Base-by-base conservation (phyloP, 2,888 invertebrate genomes). In the Tenthredo scrophulariae region DNA sequence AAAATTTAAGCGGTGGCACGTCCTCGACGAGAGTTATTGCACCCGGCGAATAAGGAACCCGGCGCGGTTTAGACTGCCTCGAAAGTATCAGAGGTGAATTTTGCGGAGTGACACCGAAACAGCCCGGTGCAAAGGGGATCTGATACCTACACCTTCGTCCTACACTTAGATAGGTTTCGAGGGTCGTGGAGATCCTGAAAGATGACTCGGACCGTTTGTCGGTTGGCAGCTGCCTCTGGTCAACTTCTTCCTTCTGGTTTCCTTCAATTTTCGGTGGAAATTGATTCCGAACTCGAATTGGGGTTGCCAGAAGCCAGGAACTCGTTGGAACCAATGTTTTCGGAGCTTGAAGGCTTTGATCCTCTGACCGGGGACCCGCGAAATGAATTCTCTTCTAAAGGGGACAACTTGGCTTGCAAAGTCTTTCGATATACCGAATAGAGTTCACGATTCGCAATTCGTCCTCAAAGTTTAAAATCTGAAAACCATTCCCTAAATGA, bases 241-340 rank as follows among this genome's bases (percentile, higher is more conserved):
- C 74, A 74, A 74, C 74, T 37, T 37, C 37, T 37, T 37, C 37
- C 37, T 37, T 37, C 37, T 37, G 6, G 43, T 74, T 74, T 74
- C 43, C 43, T 43, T 74, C 74, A 46, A 74, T 74, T 74, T 40
- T 74, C 22, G 74, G 77, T 54, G 77, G 9, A 77, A 77, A 77
- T 77, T 77, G 77, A 77, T 77, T 77, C 77, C n/a, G 77, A 50
- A 54, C 37, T 33, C 22, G 29, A 77, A 77, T 77, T 77, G 54
- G 77, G 54, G 54, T 33, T 40, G 33, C 54, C 54, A 43, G 77
- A 50, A 54, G 37, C 50, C 54, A n/a, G 29, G 77, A 77, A 77
- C 29, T 33, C 77, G 77, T 77, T 77, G n/a, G 10, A 33, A 22
- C 77, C 54, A 77, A 77, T 77, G 54, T 77, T 54, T 77, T 50